Base-by-base conservation (phyloP, 2,888 invertebrate genomes). In the Chironomus riparius region DNA sequence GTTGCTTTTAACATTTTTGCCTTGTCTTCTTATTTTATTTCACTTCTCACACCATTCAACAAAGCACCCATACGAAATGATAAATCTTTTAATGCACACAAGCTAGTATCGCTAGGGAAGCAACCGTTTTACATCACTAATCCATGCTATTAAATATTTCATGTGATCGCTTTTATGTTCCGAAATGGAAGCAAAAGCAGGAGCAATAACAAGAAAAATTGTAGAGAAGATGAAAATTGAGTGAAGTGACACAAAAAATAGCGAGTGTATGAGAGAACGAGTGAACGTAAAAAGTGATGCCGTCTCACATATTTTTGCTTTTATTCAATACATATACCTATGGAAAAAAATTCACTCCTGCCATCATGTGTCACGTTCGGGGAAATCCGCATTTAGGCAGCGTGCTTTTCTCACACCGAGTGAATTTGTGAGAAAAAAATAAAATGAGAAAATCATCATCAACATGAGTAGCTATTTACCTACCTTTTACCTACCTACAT, bases 121-220 rank as follows among this genome's bases (percentile, higher is more conserved):
- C 65, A 65, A 56, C 24, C 22, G 65, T 65, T 65, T 65, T 65
- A 65, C 65, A 65, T 24, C 65, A 65, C 65, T 73, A 73, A 73
- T 73, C 62, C 15, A n/a, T 24, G 61, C 56, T 73, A 15, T 62
- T 74, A 47, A 74, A 74, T 74, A 68, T 74, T 68, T 74, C 65
- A 74, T 48, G 73, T 47, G 73, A 73, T 73, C 47, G 70, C 21
- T 70, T 70, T 70, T 48, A 24, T 65, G 65, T 24, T 65, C 24
- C 13, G 24, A 65, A 65, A 65, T 65, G 65, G 65, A 65, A 65
- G 7, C 38, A 38, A 2, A 24, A 24, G 62, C 21, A 62, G 65
- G 38, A 38, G 38, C 10, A 65, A 65, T 18, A 56, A 7, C 50
- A 22, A 62, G 56, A 56, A 56, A 56, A 56, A 56, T 56, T 56